phyloP scores from a whole-genome alignment of 37 sponge, comb jelly and placozoan species.

The Tethya wilhelma region DNA sequence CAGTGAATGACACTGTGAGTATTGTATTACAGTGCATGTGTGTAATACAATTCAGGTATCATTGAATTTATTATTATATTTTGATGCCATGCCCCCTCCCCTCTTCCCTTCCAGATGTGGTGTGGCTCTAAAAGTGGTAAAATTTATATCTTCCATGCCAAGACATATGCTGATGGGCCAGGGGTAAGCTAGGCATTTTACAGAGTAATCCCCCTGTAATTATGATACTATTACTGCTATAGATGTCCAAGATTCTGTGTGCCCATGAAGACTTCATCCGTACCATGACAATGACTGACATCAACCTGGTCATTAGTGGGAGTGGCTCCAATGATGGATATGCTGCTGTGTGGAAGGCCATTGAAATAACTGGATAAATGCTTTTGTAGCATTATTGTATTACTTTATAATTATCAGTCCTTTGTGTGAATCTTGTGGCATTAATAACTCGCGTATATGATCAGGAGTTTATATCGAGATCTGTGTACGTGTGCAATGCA shows the following conservation, averaged over 20 bases:
- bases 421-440: too few species aligned
- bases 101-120: slow-evolving; percentile 67
- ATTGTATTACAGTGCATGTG: not conserved
- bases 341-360: slow-evolving; percentile 75
- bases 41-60: not conserved
- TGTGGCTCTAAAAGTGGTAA: slow-evolving; percentile 84
- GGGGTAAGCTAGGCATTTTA: slow-evolving; percentile 20
- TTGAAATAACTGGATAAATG: slow-evolving; percentile 9
- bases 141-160: slow-evolving; percentile 59
- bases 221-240: not conserved
- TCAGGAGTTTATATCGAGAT: too few species aligned
- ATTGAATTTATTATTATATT: not conserved
- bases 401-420: too few species aligned
- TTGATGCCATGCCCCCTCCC: not conserved
- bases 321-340: slow-evolving; percentile 82
- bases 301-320: slow-evolving; percentile 70
- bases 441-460: too few species aligned
- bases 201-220: not conserved
- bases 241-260: slow-evolving; percentile 52
- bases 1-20: slow-evolving; percentile 58
- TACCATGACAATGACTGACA: slow-evolving; percentile 56
- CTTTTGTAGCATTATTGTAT: too few species aligned
- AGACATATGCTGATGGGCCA: slow-evolving; percentile 21
- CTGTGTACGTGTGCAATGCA: too few species aligned
- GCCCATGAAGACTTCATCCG: slow-evolving; percentile 78